Evolutionary conservation across 1,140 invertebrate species (phyloP), one percentile per base, ranked within the genome.

Genomic region (Procambarus virginalis): DNA sequence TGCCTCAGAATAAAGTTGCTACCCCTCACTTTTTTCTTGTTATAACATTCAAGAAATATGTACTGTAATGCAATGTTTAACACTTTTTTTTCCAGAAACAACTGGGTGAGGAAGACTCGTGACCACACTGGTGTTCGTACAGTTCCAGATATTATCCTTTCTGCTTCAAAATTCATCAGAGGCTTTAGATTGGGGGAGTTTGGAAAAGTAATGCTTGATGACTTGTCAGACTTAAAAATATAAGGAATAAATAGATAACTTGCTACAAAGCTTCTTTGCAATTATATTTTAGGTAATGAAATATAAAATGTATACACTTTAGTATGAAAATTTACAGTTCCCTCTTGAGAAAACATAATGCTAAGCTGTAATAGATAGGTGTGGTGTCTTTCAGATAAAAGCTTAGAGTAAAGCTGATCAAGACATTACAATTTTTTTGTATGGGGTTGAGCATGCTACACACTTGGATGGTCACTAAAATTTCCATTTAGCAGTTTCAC

Each of bases 131-230:
- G 86, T n/a, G 48, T 76, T 46, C 60, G 73, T 20, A 64, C 48
- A 2, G 51, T 70, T n/a, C 86, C 86, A 17, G 68, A 88, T 64
- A n/a, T 73, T 22, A 14, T 75, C n/a, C 46, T 14, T 1, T 80
- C 22, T 34, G 60, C 86, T 1, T 14, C 34, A 12, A 80, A 51
- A n/a, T 88, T 88, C 22, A 73, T 88, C 58, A 81, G 45, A 10
- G 86, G 60, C 9, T 88, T 88, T 64, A 49, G 86, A 34, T 2
- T 2, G 8, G 86, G 86, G 6, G 10, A n/a, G 8, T 81, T 82
- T 58, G 86, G 86, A 22, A 49, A 5, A 49, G 22, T 88, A 6
- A 58, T 73, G 20, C 86, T 88, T 2, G 86, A 88, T 55, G 60
- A 88, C 22, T 1, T 82, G 2, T n/a, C 64, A 17, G 64, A 55